Base-by-base conservation (phyloP, 2,113 vertebrate species). In the Phoxinus phoxinus region DNA sequence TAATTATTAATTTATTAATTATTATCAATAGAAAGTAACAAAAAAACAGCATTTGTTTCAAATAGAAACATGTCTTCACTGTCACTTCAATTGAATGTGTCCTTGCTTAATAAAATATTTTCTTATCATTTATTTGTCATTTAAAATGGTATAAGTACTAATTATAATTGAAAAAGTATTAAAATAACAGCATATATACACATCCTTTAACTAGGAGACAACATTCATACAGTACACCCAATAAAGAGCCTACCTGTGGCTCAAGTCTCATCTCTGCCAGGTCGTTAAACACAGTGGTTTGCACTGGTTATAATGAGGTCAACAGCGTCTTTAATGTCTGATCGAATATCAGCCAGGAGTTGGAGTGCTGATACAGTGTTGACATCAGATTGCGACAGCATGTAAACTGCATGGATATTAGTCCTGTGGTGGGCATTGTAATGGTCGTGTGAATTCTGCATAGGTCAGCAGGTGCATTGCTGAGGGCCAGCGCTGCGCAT, bases 391-490 rank as follows among this genome's bases (percentile, higher is more conserved):
- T 69, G 48, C 5, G 25, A 83, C 65, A 58, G 30, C 11, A 71
- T 46, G 46, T 37, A 72, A 83, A 81, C 58, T 80, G 77, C 77
- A 63, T 51, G 44, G 61, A 81, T 81, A 81, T 81, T 51, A 69
- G 41, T 27, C 21, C 10, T 10, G 59, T 23, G 21, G 4, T 19
- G 30, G 67, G 25, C 67, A 69, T 74, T 81, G 41, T 30, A 63
- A 72, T 19, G 46, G 61, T 56, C 15, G 23, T 46, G 44, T 17
- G 58, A 9, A 72, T 65, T 74, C 27, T 76, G 86, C 41, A 53
- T 56, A 67, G 63, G 84, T 79, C 75, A 84, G 85, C 79, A 82
- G 56, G 53, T 56, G 37, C 27, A 61, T 72, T 59, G 53, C 58
- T 73, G 15, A 81, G 77, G 13, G 48, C 32, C 17, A n/a, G 65